These are phyloP conservation scores for Rynchops niger DNA, from an alignment of 2,113 vertebrate species.

Conservation along the genomic window DNA sequence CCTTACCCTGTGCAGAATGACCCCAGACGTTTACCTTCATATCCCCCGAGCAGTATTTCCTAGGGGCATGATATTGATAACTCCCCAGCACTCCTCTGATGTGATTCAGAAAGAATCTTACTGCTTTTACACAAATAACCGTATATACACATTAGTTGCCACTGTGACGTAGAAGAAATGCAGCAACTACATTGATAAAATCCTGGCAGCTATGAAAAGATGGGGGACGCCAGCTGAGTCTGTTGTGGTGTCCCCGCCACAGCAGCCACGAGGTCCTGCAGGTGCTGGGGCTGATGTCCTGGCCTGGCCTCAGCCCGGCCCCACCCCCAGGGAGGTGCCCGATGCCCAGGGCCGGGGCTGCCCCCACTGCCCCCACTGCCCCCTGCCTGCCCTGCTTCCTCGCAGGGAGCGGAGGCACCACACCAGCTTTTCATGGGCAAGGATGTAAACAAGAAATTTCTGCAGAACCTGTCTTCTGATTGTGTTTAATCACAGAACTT, in stretches of 20 bases:
- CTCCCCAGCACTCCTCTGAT: background rate
- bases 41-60: background rate
- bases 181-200: background rate
- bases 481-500: background rate
- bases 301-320: background rate
- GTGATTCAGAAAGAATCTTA: background rate
- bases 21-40: background rate
- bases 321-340: background rate
- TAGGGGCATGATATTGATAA: background rate
- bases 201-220: background rate
- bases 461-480: background rate
- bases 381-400: background rate
- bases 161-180: background rate
- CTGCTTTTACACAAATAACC: background rate
- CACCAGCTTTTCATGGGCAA: background rate
- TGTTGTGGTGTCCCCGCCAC: background rate
- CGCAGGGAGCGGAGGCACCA: background rate
- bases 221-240: background rate
- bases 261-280: background rate
- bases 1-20: background rate
- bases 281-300: background rate
- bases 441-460: background rate
- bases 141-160: background rate
- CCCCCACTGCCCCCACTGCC: accelerated
- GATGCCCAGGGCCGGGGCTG: background rate